Evolutionary conservation across 1,140 invertebrate species (phyloP), one percentile per base, ranked within the genome.

Genomic region (Varroa destructor): DNA sequence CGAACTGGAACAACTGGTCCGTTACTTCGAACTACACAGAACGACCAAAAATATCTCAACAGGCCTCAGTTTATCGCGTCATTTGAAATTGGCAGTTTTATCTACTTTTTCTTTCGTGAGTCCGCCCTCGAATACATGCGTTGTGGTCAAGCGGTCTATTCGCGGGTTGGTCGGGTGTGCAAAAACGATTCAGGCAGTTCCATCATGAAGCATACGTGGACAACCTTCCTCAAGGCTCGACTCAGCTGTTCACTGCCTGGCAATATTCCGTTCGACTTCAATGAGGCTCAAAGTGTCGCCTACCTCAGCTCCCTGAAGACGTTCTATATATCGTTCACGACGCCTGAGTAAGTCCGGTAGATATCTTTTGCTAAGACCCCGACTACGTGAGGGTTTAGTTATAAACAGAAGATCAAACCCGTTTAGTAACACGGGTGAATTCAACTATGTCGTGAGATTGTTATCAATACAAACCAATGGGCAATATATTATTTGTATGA

Each of bases 71-170:
- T 95, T 79, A 89, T 95, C 64, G 88, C 88, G 1, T 89, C 89
- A 70, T 94, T 93, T 79, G 92, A 95, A 78, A 87, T 89, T 55
- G 89, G 89, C 51, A 83, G 86, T 73, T 91, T 89, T 80, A 86
- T 93, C 0, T 95, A 92, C 77, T 94, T 94, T 79, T 83, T 95
- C 73, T 93, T 94, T 78, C 84, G 90, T 71, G 93, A 96, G 81
- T 85, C 86, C 6, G 91, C 92, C 25, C 87, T 93, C 1, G 93
- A 96, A 80, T 90, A 89, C 78, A 89, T 92, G 75, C 94, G 92
- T 79, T 94, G 90, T 81, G 92, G 91, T 76, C 94, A 95, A 85
- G 88, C 89, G 80, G 78, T 95, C 8, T 95, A 93, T 79, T 94
- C 93, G 0, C 83, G 93, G 73, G 90, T 96, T 57, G 92, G 89